These are phyloP conservation scores for Dipodomys spectabilis DNA, from an alignment of 2,113 vertebrate species.

Conservation along the genomic window DNA sequence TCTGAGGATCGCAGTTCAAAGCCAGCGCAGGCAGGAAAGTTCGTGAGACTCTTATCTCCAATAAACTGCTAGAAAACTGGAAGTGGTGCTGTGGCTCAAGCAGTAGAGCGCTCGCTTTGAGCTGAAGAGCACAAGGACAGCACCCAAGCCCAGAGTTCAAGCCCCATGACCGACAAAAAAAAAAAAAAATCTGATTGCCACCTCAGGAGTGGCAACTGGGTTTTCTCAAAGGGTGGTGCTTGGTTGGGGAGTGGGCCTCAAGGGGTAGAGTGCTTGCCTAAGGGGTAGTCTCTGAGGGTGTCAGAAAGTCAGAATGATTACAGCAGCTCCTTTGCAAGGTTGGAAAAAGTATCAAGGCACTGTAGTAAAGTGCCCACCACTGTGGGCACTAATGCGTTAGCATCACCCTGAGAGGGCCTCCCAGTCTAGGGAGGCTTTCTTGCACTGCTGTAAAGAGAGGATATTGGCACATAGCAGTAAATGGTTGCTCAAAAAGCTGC, in stretches of 20 bases:
- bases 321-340: background rate
- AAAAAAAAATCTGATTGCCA: background rate
- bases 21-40: too few species aligned
- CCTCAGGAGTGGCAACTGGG: background rate
- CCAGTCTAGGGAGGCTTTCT: conserved; percentile 44
- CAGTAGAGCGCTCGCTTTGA: too few species aligned
- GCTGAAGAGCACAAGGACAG: too few species aligned
- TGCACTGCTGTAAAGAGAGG: background rate
- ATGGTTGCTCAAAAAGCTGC: background rate
- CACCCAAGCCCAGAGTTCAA: too few species aligned
- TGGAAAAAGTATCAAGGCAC: background rate
- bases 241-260: too few species aligned
- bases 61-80: too few species aligned
- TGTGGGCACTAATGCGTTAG: background rate
- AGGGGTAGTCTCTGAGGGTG: background rate
- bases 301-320: background rate
- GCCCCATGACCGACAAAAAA: too few species aligned
- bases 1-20: too few species aligned
- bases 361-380: background rate
- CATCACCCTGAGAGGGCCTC: background rate
- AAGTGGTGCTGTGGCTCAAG: too few species aligned
- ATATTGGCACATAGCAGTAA: background rate
- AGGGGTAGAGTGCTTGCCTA: background rate
- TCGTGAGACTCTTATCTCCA: too few species aligned
- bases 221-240: background rate